These are phyloP conservation scores for Pelusios castaneus DNA, from an alignment of 2,113 vertebrate species.

Conservation along the genomic window DNA sequence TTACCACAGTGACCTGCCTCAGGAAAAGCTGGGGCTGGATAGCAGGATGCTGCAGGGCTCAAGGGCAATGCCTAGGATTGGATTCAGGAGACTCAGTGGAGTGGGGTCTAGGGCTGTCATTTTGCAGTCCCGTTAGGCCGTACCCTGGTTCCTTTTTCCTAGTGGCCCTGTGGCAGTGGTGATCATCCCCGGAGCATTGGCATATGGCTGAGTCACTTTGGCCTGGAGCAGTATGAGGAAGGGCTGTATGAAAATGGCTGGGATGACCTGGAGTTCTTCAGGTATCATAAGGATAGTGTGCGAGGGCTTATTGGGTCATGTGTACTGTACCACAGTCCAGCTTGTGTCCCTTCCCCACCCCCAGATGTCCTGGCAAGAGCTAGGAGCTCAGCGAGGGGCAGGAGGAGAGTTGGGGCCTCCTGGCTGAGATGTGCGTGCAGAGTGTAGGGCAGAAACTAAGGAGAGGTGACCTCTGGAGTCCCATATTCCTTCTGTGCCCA, in stretches of 20 bases:
- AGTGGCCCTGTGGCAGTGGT: not conserved
- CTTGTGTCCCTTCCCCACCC: not conserved
- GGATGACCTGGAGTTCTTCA: conserved; percentile 82
- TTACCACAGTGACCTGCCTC: not conserved
- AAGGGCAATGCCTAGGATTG: not conserved
- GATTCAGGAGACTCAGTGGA: conserved; percentile 69
- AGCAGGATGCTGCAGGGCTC: not conserved
- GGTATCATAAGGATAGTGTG: conserved; percentile 49
- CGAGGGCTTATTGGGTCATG: not conserved
- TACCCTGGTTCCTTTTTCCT: not conserved
- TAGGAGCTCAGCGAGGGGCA: fast-evolving
- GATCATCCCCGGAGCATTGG: not conserved
- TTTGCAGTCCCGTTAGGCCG: not conserved
- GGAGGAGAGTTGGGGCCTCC: not conserved
- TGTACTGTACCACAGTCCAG: not conserved
- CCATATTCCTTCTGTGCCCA: fast-evolving
- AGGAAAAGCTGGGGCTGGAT: not conserved
- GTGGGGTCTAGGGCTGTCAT: not conserved
- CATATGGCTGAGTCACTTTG: conserved; percentile 70
- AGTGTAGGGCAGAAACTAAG: not conserved
- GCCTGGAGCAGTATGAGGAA: conserved; percentile 64
- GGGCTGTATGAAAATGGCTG: conserved; percentile 71
- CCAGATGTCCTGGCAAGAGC: not conserved
- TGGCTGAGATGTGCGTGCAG: not conserved
- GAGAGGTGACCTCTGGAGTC: not conserved